Evolutionary conservation across 2,797 vertebrate species (phyloP), one percentile per base, ranked within the genome.

Genomic region (Arctocebus calabarensis): DNA sequence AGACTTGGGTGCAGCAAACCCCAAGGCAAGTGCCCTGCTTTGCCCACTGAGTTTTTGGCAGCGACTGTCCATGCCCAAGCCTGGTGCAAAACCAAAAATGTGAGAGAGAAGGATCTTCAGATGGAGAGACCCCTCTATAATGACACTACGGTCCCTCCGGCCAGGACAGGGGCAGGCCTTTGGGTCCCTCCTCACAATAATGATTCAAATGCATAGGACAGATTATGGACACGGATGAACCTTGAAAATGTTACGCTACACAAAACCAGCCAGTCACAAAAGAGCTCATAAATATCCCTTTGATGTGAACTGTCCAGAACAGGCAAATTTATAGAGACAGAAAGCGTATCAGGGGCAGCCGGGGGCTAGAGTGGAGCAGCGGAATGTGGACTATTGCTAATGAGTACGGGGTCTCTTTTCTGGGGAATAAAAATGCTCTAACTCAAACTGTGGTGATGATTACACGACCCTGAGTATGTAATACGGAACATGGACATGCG

Each of bases 131-230:
- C 17, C 40, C 78, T 40, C 34, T 34, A 17, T 48, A 5, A 3
- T 1, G 55, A 20, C 2, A 9, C 25, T 32, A 4, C 14, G 8
- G 23, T 19, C 2, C 3, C n/a, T 0, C 0, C 6, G 37, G 62
- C 32, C 0, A 4, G 3, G 27, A 17, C 9, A 20, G 5, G 20
- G 16, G 16, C 25, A 17, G 68, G 64, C 14, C 57, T 25, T 17
- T 0, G 3, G 73, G 16, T 3, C 25, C 40, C 66, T 34, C 23
- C 62, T 73, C 61, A 32, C 40, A 48, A 27, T 1, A 13, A 57
- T 8, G 13, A 7, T 23, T 37, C n/a, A 71, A 52, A 22, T 0
- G 55, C 82, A 62, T 0, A 27, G 48, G 64, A 45, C 16, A 55
- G 66, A 37, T 64, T 6, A 43, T 0, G 59, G 52, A 55, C 57